Evolutionary conservation across 2,888 invertebrate species (phyloP), one percentile per base, ranked within the genome.

Genomic region (Hypselothyrea guttata): DNA sequence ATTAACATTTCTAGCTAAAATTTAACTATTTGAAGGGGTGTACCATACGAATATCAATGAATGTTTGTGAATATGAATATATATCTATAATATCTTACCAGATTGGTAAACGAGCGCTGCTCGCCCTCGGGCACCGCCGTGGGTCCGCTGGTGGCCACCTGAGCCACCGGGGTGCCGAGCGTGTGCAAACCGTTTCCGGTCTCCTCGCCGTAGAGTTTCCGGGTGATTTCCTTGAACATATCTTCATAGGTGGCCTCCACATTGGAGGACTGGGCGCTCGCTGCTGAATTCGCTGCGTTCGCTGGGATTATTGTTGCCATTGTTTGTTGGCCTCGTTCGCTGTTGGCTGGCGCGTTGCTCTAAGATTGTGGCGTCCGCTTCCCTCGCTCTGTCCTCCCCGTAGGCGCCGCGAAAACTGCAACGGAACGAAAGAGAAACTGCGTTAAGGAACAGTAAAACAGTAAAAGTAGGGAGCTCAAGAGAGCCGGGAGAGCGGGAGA

Each of bases 121-220:
- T 90, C 90, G 62, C 90, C 90, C 72, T 90, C 90, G 62, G 90
- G 90, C 62, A 89, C 90, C 69, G 89, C 90, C 37, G 90, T 90
- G 51, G 90, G 90, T 48, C 90, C 90, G 66, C 89, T 88, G 67
- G 90, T 89, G 71, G 90, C 90, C 84, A 90, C 88, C 78, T 90
- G 90, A 68, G 90, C 90, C 77, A 90, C 90, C 71, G 90, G 90
- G 71, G 90, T 89, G 53, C 90, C 90, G 74, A 90, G 86, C 58
- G 90, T 90, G 71, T 90, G 90, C 73, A 90, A 87, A 77, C 90
- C 90, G 89, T 90, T 90, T 69, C 90, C 90, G 86, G 90, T 90
- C 90, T 96, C 96, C 90, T 96, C 96, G 69, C 96, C 96, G 91
- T 96, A 97, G 75, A 97, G 92, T 91, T 97, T 97, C 90, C 96